Percentiles rank a stretch among this genome's conserved stretches.
These are phyloP conservation scores for Zoroaster sp. DNA, from an alignment of 53 echinoderm and acorn worm genomes.

Conservation along the genomic window DNA sequence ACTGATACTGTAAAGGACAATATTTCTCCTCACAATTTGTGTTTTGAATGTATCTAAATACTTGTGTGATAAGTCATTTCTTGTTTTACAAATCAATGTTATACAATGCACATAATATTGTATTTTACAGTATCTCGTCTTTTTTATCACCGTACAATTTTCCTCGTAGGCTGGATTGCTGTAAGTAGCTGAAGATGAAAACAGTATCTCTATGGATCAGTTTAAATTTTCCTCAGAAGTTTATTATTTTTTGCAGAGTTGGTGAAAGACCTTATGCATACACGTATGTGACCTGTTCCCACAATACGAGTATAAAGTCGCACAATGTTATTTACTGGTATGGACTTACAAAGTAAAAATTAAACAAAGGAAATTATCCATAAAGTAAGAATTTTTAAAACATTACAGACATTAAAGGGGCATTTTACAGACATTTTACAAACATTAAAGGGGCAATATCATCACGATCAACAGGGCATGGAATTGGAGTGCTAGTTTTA, in stretches of 20 bases:
- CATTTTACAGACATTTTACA: not conserved
- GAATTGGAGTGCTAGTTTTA: too few species aligned
- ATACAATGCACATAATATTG: not conserved
- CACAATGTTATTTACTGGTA: too few species aligned
- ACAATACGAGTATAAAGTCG: too few species aligned
- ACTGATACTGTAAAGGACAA: not conserved
- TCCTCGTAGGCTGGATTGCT: not conserved
- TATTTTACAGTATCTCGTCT: not conserved
- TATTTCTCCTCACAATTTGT: not conserved
- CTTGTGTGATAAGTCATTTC: not conserved
- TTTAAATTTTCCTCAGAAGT: not conserved
- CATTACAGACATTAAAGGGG: not conserved
- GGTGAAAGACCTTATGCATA: too few species aligned
- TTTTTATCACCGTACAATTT: constrained; percentile 16
- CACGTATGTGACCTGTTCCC: too few species aligned
- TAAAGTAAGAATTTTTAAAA: not conserved
- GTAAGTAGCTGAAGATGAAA: not conserved
- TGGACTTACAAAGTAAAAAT: too few species aligned
- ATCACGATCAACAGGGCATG: too few species aligned
- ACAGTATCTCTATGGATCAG: not conserved
- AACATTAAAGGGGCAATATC: too few species aligned
- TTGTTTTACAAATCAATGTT: not conserved
- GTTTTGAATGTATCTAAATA: not conserved
- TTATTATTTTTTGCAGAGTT: too few species aligned
- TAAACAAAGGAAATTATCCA: too few species aligned